phyloP scores from a whole-genome alignment of 1,140 invertebrate genomes.

The Drosophila willistoni region DNA sequence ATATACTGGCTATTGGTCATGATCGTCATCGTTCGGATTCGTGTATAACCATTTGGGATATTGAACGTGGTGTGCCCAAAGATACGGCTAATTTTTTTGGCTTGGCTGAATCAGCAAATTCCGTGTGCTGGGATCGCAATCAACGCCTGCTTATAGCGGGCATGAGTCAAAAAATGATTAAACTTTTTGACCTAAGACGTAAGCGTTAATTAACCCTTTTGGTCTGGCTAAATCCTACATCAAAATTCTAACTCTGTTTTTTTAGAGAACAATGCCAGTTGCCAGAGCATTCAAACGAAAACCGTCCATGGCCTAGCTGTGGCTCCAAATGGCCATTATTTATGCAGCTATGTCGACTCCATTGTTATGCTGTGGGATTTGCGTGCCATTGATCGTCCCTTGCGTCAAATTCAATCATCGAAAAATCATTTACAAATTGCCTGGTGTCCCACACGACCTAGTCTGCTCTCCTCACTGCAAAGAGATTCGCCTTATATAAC shows the following conservation, averaged over 20 bases:
- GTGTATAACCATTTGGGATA: constrained; percentile 92
- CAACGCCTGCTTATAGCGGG: constrained; percentile 91
- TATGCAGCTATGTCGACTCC: constrained; percentile 93
- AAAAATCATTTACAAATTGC: constrained; percentile 89
- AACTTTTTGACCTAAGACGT: constrained; percentile 97
- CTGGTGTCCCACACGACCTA: constrained; percentile 93
- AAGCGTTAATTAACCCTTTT: constrained; percentile 41
- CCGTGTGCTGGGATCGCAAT: constrained; percentile 92
- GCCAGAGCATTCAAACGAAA: constrained; percentile 90
- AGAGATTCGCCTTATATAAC: constrained; percentile 75
- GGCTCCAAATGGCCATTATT: constrained; percentile 89
- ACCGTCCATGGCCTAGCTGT: constrained; percentile 92
- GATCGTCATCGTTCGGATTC: constrained; percentile 94
- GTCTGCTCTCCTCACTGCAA: constrained; percentile 74
- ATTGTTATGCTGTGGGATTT: constrained; percentile 94
- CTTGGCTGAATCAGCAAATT: constrained; percentile 92
- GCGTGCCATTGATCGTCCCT: constrained; percentile 92
- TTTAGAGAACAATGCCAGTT: constrained; percentile 89
- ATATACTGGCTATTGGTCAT: constrained; percentile 92
- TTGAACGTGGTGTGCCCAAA: constrained; percentile 82
- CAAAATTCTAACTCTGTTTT: constrained; percentile 37
- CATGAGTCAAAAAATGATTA: constrained; percentile 94
- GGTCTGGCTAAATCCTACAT: background rate
- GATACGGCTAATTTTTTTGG: constrained; percentile 84
- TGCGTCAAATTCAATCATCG: constrained; percentile 88